Evolutionary conservation across 1,140 invertebrate genomes (phyloP).

Genomic region (Papilio polytes): DNA sequence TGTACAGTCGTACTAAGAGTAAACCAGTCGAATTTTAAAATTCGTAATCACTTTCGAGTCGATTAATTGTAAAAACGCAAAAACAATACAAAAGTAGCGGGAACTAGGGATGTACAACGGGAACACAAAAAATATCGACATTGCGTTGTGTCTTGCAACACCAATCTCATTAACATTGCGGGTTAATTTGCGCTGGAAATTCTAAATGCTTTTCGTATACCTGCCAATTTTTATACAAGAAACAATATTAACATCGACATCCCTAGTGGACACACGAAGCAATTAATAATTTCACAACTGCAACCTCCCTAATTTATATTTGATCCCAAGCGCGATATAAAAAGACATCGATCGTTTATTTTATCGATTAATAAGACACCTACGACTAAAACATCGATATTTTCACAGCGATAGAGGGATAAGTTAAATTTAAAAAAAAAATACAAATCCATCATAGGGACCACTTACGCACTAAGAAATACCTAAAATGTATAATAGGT

Average conservation of each 20-base stretch:
- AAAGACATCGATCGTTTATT: slow-evolving; percentile 47
- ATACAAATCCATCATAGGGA: slow-evolving; percentile 69
- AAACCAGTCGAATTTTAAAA: slow-evolving; percentile 70
- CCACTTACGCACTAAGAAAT: slow-evolving; percentile 80
- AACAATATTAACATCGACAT: neutral
- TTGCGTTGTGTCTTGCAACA: neutral
- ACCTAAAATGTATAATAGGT: slow-evolving; percentile 82
- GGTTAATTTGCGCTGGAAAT: neutral
- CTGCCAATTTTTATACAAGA: neutral
- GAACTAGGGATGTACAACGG: slow-evolving; percentile 8
- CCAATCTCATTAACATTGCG: neutral
- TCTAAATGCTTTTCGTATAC: neutral
- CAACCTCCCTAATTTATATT: slow-evolving; percentile 74
- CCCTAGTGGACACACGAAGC: neutral
- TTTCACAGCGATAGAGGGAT: slow-evolving; percentile 46
- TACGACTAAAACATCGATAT: slow-evolving; percentile 36
- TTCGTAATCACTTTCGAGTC: slow-evolving; percentile 67
- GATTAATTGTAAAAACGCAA: slow-evolving; percentile 51
- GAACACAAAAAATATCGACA: neutral
- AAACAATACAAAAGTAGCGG: slow-evolving; percentile 32
- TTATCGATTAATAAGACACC: slow-evolving; percentile 21
- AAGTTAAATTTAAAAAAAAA: slow-evolving; percentile 54
- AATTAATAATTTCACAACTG: slow-evolving; percentile 23
- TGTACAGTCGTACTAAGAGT: slow-evolving; percentile 57
- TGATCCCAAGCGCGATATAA: slow-evolving; percentile 81